Evolutionary conservation across 2,888 invertebrate species (phyloP).

Genomic region (Drosophila borborema): DNA sequence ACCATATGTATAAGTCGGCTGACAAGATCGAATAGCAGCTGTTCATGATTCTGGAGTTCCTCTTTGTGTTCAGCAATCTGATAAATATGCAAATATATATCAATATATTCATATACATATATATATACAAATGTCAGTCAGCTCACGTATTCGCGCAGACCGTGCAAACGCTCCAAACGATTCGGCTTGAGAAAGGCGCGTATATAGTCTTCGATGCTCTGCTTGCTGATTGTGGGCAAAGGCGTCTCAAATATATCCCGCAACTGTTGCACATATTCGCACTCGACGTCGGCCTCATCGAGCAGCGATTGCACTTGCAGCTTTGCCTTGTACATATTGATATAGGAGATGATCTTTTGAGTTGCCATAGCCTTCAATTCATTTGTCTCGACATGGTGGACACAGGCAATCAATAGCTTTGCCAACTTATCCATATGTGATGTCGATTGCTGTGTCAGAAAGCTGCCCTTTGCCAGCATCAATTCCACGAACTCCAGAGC

Average conservation of each 20-base stretch:
- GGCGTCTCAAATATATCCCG: constrained; percentile 36
- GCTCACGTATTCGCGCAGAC: constrained; percentile 67
- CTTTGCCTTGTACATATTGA: constrained; percentile 43
- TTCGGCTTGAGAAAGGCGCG: constrained; percentile 61
- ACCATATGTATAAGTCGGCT: constrained; percentile 72
- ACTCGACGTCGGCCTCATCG: constrained; percentile 65
- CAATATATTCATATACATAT: not conserved
- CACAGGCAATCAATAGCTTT: constrained; percentile 61
- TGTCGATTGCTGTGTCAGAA: constrained; percentile 32
- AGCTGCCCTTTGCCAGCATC: constrained; percentile 50
- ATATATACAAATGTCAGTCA: too few relatives aligned
- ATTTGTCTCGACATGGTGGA: constrained; percentile 43
- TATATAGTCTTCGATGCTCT: constrained; percentile 40
- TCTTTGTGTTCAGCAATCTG: constrained; percentile 75
- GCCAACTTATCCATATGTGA: constrained; percentile 66
- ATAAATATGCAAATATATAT: not conserved
- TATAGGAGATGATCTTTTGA: constrained; percentile 50
- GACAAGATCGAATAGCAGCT: constrained; percentile 70
- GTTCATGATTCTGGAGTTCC: constrained; percentile 54
- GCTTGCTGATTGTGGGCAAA: constrained; percentile 13
- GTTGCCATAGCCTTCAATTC: constrained; percentile 52
- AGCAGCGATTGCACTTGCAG: constrained; percentile 57
- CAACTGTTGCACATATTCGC: constrained; percentile 52
- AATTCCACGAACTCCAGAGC: constrained; percentile 57
- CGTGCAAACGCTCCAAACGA: constrained; percentile 56